Conservation (phyloP, 2,797 vertebrate genomes). For the Siniperca obscura region DNA sequence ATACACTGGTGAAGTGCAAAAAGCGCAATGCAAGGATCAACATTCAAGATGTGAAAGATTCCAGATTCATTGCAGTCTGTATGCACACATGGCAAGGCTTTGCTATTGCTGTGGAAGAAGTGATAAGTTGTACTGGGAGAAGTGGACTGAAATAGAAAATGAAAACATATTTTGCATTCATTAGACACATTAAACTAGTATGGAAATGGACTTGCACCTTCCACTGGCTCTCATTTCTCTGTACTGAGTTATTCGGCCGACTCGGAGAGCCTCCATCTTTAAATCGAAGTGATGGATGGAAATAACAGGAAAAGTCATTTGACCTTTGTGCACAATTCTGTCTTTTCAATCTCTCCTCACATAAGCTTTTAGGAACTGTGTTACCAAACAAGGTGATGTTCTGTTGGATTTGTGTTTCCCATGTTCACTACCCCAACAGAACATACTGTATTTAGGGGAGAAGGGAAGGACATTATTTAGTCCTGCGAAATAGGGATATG, state of each 20-base stretch:
- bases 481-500: slow-evolving; percentile 3
- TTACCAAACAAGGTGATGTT: slow-evolving; percentile 49
- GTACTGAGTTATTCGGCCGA: neutral
- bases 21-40: neutral
- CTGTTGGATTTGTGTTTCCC: slow-evolving; percentile 5
- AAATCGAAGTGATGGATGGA: neutral
- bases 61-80: neutral
- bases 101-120: neutral
- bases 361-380: slow-evolving; percentile 13
- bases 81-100: neutral
- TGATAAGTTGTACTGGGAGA: neutral
- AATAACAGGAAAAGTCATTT: slow-evolving; percentile 16
- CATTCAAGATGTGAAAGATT: neutral
- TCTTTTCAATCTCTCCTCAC: slow-evolving; percentile 10
- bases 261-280: neutral
- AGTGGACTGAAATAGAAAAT: neutral
- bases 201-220: neutral
- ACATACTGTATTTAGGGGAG: neutral
- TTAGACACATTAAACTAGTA: neutral
- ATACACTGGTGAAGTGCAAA: neutral
- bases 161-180: slow-evolving; percentile 1
- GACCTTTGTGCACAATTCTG: slow-evolving; percentile 22
- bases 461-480: neutral
- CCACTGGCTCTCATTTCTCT: neutral
- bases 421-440: neutral